These are phyloP conservation scores for Aricia artaxerxes DNA, from an alignment of 2,888 invertebrate species.

Conservation along the genomic window DNA sequence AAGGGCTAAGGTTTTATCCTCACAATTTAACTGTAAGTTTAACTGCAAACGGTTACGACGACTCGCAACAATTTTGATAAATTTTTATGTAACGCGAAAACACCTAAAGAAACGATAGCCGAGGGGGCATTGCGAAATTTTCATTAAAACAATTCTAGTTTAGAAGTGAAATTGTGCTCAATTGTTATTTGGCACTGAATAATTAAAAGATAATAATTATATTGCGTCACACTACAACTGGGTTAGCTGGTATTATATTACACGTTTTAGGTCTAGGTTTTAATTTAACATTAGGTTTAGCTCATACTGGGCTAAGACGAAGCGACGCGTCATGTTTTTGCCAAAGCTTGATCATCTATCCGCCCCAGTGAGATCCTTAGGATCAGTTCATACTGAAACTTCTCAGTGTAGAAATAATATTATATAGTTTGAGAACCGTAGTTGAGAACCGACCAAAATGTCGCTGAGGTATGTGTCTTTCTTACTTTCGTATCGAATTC, in stretches of 20 bases:
- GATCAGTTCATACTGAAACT: no score
- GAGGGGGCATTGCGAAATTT: slow-evolving; percentile 6
- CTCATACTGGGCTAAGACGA: no score
- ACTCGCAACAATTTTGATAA: neutral
- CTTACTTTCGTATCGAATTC: no score
- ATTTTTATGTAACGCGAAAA: neutral
- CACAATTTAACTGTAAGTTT: neutral
- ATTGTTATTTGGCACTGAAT: slow-evolving; percentile 18
- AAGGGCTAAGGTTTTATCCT: no score
- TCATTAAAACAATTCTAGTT: slow-evolving; percentile 36
- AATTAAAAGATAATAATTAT: slow-evolving; percentile 18
- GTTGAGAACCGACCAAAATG: no score
- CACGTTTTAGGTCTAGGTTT: slow-evolving; percentile 4
- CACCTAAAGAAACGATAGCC: neutral
- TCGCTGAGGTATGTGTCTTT: no score
- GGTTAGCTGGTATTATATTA: slow-evolving; percentile 10
- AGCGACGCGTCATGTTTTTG: no score
- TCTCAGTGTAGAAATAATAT: no score
- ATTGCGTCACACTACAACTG: neutral
- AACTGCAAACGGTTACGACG: neutral
- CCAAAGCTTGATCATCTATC: no score
- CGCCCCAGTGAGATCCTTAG: no score
- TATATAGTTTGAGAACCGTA: no score
- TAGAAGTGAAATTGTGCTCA: slow-evolving; percentile 17
- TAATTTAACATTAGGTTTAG: neutral